Evolutionary conservation across 2,113 vertebrate genomes (phyloP).

Genomic region (Glaucidium brasilianum): DNA sequence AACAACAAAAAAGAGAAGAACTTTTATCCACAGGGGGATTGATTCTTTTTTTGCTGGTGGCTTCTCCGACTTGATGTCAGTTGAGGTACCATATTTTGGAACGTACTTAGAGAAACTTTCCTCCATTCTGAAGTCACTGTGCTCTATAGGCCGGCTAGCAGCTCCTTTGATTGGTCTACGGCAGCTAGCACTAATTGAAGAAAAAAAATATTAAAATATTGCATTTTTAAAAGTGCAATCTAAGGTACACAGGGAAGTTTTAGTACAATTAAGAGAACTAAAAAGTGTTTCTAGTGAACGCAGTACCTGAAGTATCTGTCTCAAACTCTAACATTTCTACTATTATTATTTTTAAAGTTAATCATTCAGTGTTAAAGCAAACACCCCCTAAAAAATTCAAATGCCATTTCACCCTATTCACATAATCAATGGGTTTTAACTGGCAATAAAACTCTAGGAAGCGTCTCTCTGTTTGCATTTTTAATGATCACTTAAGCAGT

Average conservation of each 20-base stretch:
- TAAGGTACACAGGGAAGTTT: neutral
- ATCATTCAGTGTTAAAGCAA: neutral
- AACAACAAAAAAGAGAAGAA: conserved; percentile 80
- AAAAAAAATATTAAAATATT: neutral
- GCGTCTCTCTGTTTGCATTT: neutral
- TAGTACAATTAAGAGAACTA: neutral
- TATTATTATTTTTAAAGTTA: neutral
- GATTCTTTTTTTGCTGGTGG: conserved; percentile 66
- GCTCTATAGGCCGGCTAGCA: conserved; percentile 81
- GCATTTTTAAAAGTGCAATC: neutral
- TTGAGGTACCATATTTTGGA: conserved; percentile 69
- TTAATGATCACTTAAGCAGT: neutral
- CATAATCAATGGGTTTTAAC: neutral
- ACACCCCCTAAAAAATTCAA: neutral
- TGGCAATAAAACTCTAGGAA: neutral
- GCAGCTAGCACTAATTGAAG: conserved; percentile 83
- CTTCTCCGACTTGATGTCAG: conserved; percentile 72
- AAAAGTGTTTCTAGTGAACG: neutral
- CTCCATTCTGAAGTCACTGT: conserved; percentile 79
- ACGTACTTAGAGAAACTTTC: conserved; percentile 76
- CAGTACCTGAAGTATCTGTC: neutral
- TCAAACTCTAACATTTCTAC: neutral
- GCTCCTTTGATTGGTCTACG: conserved; percentile 92
- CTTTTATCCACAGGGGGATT: conserved; percentile 87
- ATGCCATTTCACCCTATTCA: neutral